Evolutionary conservation across 2,113 vertebrate species (phyloP), one percentile per base, ranked within the genome.

Genomic region (Vidua macroura): DNA sequence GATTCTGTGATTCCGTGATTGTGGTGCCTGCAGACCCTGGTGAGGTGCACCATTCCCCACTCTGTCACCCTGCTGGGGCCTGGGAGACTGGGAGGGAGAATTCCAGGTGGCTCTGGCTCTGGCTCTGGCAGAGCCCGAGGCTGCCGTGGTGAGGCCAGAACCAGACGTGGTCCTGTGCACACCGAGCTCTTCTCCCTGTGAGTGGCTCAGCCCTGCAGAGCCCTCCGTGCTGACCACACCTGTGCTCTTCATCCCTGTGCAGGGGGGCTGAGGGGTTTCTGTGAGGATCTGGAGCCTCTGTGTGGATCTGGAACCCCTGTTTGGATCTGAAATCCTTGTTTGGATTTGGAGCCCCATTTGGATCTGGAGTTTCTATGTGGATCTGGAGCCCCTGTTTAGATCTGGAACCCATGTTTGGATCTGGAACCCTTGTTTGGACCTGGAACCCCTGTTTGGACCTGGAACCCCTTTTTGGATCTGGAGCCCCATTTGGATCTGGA

Each of bases 1-100:
- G 2, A 43, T 31, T 49, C 35, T 6, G 2, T 55, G 49, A 33
- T 41, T 24, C 66, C 7, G 0, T 6, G 30, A 12, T 1, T 12
- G 17, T 8, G 69, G 35, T 44, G 60, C 27, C 15, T 23, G 21
- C 1, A 6, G 53, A 41, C 8, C 49, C 60, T 46, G 7, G 22
- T 1, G 41, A 22, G 46, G 20, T 1, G 4, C 53, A 17, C 15
- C 5, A 2, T 13, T 30, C 41, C 2, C 25, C 55, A 5, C 51
- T 25, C 43, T 20, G 4, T 4, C 51, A 6, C 31, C 3, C 1
- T 18, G 44, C 63, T 35, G 59, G 49, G 31, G 10, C 11, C 70
- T 59, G 51, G 8, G 41, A 74, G n/a, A 2, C 21, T 37, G 56
- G 35, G 12, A 9, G 2, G 5, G 6, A 9, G 11, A 25, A 52